Percentiles rank a stretch among this genome's conserved stretches.
phyloP scores from a whole-genome alignment of 1,140 invertebrate species.

The Druon quercuslanigerum region DNA sequence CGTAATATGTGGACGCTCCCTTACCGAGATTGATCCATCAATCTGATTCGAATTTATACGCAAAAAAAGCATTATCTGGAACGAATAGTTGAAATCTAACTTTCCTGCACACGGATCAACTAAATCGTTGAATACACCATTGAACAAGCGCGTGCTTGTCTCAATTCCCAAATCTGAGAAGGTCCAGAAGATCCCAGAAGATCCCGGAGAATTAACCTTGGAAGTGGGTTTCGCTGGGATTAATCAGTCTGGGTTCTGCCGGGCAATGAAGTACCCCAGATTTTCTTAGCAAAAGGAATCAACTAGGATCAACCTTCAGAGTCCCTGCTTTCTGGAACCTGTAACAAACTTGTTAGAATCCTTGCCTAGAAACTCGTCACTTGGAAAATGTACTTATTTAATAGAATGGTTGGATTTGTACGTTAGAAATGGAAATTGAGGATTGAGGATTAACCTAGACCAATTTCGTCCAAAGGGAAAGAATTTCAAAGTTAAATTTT shows the following conservation, averaged over 20 bases:
- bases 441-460: neutral
- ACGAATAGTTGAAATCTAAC: neutral
- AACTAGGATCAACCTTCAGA: conserved; percentile 44
- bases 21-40: too few species aligned
- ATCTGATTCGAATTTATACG: too few species aligned
- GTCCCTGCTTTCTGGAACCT: neutral
- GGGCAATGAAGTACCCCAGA: conserved; percentile 54
- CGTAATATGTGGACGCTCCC: too few species aligned
- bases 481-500: conserved; percentile 9
- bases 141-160: conserved; percentile 25
- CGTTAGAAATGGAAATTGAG: neutral
- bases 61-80: too few species aligned
- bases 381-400: neutral
- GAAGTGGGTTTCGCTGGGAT: conserved; percentile 48
- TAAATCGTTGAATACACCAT: conserved; percentile 25
- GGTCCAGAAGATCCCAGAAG: conserved; percentile 45
- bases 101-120: neutral
- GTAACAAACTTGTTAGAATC: neutral
- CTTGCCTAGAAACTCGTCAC: neutral
- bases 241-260: conserved; percentile 55
- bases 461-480: neutral
- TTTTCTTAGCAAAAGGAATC: conserved; percentile 50
- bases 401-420: too few species aligned
- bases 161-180: conserved; percentile 49
- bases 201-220: conserved; percentile 50